phyloP scores from a whole-genome alignment of 2,797 vertebrate species.

The Dicrostonyx torquatus region DNA sequence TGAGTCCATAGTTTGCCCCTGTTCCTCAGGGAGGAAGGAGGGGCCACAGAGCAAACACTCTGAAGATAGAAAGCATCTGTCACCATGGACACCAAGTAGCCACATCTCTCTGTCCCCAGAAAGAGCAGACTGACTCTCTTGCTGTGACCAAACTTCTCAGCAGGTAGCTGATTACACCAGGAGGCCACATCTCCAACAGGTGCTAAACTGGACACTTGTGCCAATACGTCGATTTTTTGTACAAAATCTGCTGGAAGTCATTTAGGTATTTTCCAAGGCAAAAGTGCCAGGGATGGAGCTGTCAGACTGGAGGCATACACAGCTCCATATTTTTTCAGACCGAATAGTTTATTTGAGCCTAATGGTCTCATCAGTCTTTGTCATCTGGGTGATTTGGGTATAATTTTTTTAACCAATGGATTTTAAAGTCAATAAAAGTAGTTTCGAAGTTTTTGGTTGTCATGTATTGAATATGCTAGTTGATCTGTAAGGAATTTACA shows the following conservation, averaged over 20 bases:
- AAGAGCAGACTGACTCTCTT: background rate
- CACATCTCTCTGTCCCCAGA: background rate
- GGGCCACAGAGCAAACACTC: background rate
- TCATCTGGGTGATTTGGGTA: background rate
- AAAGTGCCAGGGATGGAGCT: background rate
- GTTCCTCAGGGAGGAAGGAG: background rate
- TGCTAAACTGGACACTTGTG: background rate
- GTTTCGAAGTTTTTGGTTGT: background rate
- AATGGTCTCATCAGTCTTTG: background rate
- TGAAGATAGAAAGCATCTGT: background rate
- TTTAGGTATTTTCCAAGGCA: background rate
- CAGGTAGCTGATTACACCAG: background rate
- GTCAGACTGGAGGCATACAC: background rate
- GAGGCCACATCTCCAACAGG: background rate
- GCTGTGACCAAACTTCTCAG: background rate
- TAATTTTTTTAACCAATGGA: background rate
- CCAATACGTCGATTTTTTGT: background rate
- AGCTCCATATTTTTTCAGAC: background rate
- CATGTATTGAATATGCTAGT: background rate
- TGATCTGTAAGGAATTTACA: no score
- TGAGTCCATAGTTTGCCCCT: background rate
- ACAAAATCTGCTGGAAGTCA: background rate
- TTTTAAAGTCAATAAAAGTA: background rate
- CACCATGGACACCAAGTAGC: background rate
- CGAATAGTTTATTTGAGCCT: background rate